Evolutionary conservation across 2,113 vertebrate genomes (phyloP), one percentile per base, ranked within the genome.

Genomic region (Triplophysa siluroides): DNA sequence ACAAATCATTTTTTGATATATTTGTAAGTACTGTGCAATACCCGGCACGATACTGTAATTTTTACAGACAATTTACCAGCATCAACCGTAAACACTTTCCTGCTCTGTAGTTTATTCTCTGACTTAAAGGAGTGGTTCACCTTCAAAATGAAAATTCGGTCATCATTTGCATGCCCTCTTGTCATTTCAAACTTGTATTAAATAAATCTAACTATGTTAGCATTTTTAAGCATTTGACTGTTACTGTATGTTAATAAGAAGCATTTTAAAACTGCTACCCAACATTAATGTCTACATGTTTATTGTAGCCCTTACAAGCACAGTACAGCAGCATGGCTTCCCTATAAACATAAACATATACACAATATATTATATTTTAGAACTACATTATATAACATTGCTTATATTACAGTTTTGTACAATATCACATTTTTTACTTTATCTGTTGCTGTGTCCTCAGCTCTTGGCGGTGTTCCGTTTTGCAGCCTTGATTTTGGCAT

Each of bases 1-100:
- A 88, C 72, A 93, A 91, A 81, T 99, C 98, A 26, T 98, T 98
- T 91, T 98, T 99, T 87, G 97, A 99, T 89, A 98, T 99, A 83
- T 99, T 99, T 90, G 96, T 99, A 92, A 95, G 96, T 91, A 81
- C 14, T 62, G 83, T 75, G 38, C 14, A 1, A 38, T 7, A 38
- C 33, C 33, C 33, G 1, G 4, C 33, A 6, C 5, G 33, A 33
- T 38, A 38, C 6, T 38, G 33, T 38, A 4, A 29, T 29, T 29
- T 29, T 24, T 29, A 4, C 3, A 0, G 29, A 4, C 3, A 29
- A 4, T 29, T 29, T 29, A 29, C 29, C 29, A 29, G 29, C 4
- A 29, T 29, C 29, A 29, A 29, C 29, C 29, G 3, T 29, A 4
- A 29, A 29, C 29, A 0, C 29, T 29, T 29, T 29, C 29, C 29